phyloP scores from a whole-genome alignment of 2,113 vertebrate genomes.

The Mixornis gularis region DNA sequence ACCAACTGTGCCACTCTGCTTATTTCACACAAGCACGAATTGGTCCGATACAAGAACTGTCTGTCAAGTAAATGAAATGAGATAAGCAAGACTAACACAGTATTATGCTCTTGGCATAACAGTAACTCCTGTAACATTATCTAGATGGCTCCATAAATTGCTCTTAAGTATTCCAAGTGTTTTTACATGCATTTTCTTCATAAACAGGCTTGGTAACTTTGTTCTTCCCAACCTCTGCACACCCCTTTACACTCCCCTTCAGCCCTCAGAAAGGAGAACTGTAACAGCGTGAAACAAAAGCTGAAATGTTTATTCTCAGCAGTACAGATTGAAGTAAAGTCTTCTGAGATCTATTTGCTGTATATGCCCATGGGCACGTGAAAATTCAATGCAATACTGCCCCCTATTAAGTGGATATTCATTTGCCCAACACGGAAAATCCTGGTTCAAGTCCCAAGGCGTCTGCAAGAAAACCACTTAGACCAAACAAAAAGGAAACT shows the following conservation, averaged over 20 bases:
- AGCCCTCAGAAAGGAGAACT: not conserved
- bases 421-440: not conserved
- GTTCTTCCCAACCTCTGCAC: not conserved
- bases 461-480: not conserved
- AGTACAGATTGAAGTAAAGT: not conserved
- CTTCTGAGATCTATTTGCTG: not conserved
- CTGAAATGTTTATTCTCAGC: not conserved
- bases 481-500: not conserved
- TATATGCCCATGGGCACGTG: not conserved
- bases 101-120: conserved; percentile 22
- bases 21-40: not conserved
- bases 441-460: not conserved
- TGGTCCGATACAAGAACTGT: conserved; percentile 16
- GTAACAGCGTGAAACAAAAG: not conserved
- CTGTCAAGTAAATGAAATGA: conserved; percentile 19
- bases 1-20: not conserved
- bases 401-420: not conserved
- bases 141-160: conserved; percentile 23
- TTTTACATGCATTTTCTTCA: not conserved
- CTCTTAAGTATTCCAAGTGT: conserved; percentile 23
- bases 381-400: not conserved
- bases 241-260: rapidly evolving
- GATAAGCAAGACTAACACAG: conserved; percentile 32
- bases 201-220: not conserved
- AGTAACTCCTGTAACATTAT: conserved; percentile 17